Conservation (phyloP, 1,140 invertebrate species). For the Drosophila nannoptera region DNA sequence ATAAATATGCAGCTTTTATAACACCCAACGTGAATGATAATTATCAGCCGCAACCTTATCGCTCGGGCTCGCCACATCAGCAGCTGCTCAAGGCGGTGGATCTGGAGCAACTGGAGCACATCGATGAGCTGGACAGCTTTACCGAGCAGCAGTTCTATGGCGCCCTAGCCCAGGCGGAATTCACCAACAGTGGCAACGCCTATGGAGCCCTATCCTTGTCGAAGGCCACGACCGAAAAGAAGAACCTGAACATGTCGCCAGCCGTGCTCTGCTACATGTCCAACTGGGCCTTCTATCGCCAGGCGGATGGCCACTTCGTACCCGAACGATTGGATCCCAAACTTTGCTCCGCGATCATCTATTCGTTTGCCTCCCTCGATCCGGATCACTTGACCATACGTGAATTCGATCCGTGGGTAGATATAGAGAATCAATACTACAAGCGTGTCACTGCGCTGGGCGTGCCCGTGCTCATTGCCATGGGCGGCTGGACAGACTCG, state of each 20-base stretch:
- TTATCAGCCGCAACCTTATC: constrained; percentile 61
- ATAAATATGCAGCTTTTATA: constrained; percentile 80
- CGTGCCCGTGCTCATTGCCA: constrained; percentile 86
- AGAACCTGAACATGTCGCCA: constrained; percentile 60
- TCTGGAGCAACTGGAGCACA: constrained; percentile 54
- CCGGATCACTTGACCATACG: constrained; percentile 86
- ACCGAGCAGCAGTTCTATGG: constrained; percentile 56
- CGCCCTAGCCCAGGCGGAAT: constrained; percentile 35
- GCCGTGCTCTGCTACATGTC: constrained; percentile 91
- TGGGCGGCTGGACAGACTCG: constrained; percentile 96
- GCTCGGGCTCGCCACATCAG: constrained; percentile 69
- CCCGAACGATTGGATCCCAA: constrained; percentile 89
- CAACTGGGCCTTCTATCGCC: constrained; percentile 92
- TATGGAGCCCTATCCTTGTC: constrained; percentile 60
- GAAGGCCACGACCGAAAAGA: constrained; percentile 39
- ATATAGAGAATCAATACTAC: constrained; percentile 89
- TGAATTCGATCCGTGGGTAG: constrained; percentile 90
- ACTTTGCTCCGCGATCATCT: constrained; percentile 93
- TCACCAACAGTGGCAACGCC: constrained; percentile 13
- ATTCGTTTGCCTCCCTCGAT: constrained; percentile 93
- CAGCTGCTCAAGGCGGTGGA: constrained; percentile 59
- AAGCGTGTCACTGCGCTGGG: constrained; percentile 47
- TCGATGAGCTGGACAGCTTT: constrained; percentile 56
- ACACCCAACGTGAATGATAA: constrained; percentile 29
- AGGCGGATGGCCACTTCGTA: constrained; percentile 89